Evolutionary conservation across 2,888 invertebrate genomes (phyloP).

Genomic region (Lasioglossum oenotherae): DNA sequence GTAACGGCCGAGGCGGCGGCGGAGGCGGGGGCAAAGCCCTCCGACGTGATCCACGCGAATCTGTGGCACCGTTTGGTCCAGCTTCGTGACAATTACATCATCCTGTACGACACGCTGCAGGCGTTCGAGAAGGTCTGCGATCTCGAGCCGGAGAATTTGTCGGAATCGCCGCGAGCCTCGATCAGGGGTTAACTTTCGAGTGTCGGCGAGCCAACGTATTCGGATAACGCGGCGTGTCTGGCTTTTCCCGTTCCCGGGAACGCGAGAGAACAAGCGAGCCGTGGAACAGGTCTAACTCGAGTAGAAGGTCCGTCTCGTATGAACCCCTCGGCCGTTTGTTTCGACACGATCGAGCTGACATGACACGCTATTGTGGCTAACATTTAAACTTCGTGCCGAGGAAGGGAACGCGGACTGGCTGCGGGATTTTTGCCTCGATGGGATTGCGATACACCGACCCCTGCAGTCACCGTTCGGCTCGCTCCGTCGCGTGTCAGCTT

Average conservation of each 20-base stretch:
- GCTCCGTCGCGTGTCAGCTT: constrained; percentile 27
- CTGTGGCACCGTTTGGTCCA: constrained; percentile 79
- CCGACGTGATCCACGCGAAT: constrained; percentile 73
- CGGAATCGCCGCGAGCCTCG: background rate
- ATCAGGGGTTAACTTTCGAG: constrained; percentile 3
- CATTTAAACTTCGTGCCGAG: constrained; percentile 69
- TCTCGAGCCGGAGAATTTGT: constrained; percentile 22
- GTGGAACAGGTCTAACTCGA: constrained; percentile 39
- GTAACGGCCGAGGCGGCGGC: constrained; percentile 41
- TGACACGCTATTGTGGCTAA: constrained; percentile 71
- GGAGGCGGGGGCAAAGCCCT: constrained; percentile 54
- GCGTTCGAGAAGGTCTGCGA: constrained; percentile 56
- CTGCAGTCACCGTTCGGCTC: constrained; percentile 54
- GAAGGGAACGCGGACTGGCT: constrained; percentile 61
- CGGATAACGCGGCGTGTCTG: background rate
- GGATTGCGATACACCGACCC: constrained; percentile 64
- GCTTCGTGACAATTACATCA: constrained; percentile 79
- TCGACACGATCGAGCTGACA: constrained; percentile 64
- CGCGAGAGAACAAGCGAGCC: constrained; percentile 15
- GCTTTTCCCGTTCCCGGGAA: constrained; percentile 27
- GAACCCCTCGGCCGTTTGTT: constrained; percentile 63
- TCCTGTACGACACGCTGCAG: constrained; percentile 76
- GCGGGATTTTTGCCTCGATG: constrained; percentile 48
- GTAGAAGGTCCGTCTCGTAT: constrained; percentile 55
- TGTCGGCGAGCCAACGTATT: background rate